Base-by-base conservation (phyloP, 2,888 invertebrate genomes). In the Clusia tigrina region DNA sequence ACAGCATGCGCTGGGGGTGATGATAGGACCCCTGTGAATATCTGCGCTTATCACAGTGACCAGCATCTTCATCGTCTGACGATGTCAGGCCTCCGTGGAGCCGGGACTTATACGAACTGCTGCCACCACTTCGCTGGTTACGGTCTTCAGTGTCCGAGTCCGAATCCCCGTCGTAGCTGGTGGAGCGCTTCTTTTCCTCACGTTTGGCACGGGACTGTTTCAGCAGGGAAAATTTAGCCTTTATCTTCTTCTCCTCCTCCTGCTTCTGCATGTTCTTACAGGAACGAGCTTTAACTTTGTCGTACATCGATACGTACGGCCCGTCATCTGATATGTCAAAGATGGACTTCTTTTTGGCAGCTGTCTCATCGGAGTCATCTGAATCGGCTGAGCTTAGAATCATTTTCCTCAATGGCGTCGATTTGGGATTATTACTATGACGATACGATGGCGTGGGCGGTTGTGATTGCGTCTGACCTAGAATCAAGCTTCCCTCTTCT, bases 301-400 rank as follows among this genome's bases (percentile, higher is more conserved):
- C 97, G 81, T 98, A 98, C 97, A 98, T 98, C 10, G 96, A 96
- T 65, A 96, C 94, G 79, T 95, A 96, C 1, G 95, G 95, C 64
- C 91, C 94, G 9, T 81, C 81, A 77, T 94, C 94, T 52, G 93
- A 89, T 63, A 95, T 94, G 79, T 94, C 94, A 82, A 95, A 95
- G 77, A 95, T 94, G 60, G 94, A 95, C 85, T 94, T 94, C 81
- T 94, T 93, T 82, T 93, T 94, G 2, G 78, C 74, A 48, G 80
- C 80, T 2, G 80, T 78, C 54, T 72, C 74, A 37, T 73, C 71
- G 56, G 91, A 91, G 81, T 91, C 92, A 78, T 92, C 93, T 6
- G 91, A 91, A 81, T 92, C 92, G 57, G 89, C 90, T 17, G 89
- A 88, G 73, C 88, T 89, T 62, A 89, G 86, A 67, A 81, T 85